Base-by-base conservation (phyloP, 2,797 vertebrate species). In the Morelia viridis region DNA sequence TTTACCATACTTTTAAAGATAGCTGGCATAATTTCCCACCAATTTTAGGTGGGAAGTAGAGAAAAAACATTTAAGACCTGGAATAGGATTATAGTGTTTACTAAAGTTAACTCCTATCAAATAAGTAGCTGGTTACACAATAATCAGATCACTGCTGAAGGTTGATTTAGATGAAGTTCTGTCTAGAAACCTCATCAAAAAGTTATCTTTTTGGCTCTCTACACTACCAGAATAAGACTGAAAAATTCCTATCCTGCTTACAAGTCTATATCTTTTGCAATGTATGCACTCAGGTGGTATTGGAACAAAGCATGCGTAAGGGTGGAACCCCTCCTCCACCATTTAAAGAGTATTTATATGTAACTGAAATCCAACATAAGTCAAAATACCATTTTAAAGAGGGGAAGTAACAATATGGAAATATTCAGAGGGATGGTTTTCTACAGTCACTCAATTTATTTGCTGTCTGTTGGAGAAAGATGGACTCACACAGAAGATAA, bases 401-500 rank as follows among this genome's bases (percentile, higher is more conserved):
- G 5, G n/a, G 41, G 9, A 2, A 53, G 10, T 11, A n/a, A 19
- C 22, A 31, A 64, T 31, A 87, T 19, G 35, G n/a, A 71, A 91
- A n/a, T 86, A 46, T 60, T 87, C 13, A n/a, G 35, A 60, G 12
- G 1, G 62, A 0, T 6, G 6, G 28, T 76, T 84, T 0, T 17
- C 11, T 11, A 19, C 0, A 0, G 57, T 28, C 85, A 80, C n/a
- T 28, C 0, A 2, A 0, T 17, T 1, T 62, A 35, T 53, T 71
- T 15, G 26, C 0, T 0, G 24, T 13, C 10, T 1, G 1, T 0
- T 0, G 24, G 80, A 80, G 19, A 0, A 22, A 3, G 35, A 50
- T 46, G 5, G 28, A 35, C 46, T 61, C 92, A 62, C 0, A 0
- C n/a, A 58, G n/a, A 93, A 94, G 90, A 90, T 65, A 53, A 53